These are phyloP conservation scores for Castor canadensis DNA, from an alignment of 2,113 vertebrate species.

Conservation along the genomic window DNA sequence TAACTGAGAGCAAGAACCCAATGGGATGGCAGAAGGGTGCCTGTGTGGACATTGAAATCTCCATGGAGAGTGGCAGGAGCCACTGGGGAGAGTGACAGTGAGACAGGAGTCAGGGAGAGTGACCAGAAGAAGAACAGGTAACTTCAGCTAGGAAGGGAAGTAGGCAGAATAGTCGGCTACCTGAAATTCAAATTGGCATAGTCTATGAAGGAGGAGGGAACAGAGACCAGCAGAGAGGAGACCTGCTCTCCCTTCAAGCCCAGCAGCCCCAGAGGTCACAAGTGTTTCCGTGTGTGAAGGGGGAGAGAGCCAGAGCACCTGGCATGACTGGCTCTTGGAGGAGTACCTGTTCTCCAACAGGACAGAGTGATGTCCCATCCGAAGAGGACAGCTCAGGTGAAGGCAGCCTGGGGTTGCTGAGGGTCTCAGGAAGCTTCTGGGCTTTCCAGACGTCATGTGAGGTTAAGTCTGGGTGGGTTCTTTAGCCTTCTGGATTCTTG, in stretches of 20 bases:
- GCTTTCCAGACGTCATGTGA: background rate
- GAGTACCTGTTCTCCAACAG: fast-evolving
- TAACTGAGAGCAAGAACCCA: background rate
- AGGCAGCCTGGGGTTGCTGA: background rate
- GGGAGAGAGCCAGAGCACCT: fast-evolving
- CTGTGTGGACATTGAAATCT: background rate
- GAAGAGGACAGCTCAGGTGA: background rate
- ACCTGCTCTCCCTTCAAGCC: background rate
- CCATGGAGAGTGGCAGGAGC: background rate
- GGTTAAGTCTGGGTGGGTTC: background rate
- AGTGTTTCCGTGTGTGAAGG: too few relatives aligned
- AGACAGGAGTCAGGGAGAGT: background rate
- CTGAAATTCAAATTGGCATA: fast-evolving
- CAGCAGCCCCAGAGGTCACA: fast-evolving
- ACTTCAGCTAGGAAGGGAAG: background rate
- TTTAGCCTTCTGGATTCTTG: background rate
- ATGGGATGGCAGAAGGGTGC: background rate
- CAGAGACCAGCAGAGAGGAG: fast-evolving
- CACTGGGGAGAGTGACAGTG: background rate
- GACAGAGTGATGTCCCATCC: fast-evolving
- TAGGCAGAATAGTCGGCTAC: fast-evolving
- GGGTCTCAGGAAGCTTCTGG: fast-evolving
- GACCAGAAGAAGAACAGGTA: fast-evolving
- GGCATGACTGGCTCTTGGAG: too few relatives aligned
- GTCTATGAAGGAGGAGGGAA: fast-evolving